Conservation (phyloP, 2,888 invertebrate genomes). For the Lasioglossum villosulum region DNA sequence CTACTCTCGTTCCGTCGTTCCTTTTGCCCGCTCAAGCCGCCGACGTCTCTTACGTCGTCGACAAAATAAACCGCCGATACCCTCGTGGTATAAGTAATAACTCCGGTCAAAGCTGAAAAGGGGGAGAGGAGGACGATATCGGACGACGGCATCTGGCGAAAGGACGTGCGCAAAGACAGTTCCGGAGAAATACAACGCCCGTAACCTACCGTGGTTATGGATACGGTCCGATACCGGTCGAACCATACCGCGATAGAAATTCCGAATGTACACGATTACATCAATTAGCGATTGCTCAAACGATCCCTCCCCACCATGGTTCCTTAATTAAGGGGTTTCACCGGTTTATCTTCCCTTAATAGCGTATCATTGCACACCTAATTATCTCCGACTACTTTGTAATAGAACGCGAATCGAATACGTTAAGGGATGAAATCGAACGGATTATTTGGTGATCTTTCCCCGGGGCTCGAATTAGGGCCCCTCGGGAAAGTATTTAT, state of each 20-base stretch:
- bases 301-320: not conserved
- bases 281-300: conserved; percentile 58
- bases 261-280: conserved; percentile 40
- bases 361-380: not conserved
- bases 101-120: conserved; percentile 64
- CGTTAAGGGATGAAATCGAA: not conserved
- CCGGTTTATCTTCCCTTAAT: conserved; percentile 4
- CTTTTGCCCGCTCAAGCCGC: conserved; percentile 53
- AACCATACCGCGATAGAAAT: conserved; percentile 35
- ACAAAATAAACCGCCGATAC: conserved; percentile 81
- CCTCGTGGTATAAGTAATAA: conserved; percentile 78
- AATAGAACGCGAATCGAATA: not conserved
- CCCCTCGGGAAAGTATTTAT: not conserved
- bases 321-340: conserved; percentile 8
- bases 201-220: conserved; percentile 68
- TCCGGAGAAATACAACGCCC: conserved; percentile 64
- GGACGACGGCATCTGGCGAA: conserved; percentile 69
- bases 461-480: not conserved
- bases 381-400: conserved; percentile 8
- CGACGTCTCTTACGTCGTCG: conserved; percentile 75
- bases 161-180: conserved; percentile 64
- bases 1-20: conserved; percentile 44
- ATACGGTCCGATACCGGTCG: conserved; percentile 52
- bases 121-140: conserved; percentile 62
- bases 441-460: not conserved